Conservation (phyloP, 2,888 invertebrate species). For the Yponomeuta sedellus region DNA sequence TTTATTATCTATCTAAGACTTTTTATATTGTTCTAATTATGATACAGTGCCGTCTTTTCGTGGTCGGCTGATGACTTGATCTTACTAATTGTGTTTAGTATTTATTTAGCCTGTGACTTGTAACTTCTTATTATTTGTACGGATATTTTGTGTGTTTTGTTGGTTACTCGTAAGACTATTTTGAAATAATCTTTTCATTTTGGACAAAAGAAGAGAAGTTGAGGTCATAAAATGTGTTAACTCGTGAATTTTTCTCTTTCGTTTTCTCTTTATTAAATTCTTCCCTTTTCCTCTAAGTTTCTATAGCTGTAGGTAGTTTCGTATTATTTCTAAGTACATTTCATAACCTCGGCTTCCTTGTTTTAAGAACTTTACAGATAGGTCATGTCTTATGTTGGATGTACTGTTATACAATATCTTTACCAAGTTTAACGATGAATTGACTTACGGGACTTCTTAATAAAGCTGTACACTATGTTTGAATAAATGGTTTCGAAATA, state of each 20-base stretch:
- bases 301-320: not conserved
- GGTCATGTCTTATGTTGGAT: slow-evolving; percentile 24
- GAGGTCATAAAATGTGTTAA: slow-evolving; percentile 66
- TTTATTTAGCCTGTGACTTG: not conserved
- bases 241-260: slow-evolving; percentile 21
- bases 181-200: slow-evolving; percentile 41
- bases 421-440: slow-evolving; percentile 9
- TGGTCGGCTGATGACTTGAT: not conserved
- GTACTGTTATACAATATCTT: slow-evolving; percentile 6
- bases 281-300: slow-evolving; percentile 19
- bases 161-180: slow-evolving; percentile 28
- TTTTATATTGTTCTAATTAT: not conserved
- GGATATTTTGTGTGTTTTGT: slow-evolving; percentile 15
- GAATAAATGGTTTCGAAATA: not conserved
- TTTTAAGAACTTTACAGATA: slow-evolving; percentile 42
- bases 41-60: not conserved
- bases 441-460: slow-evolving; percentile 3
- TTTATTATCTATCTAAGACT: not conserved
- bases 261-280: slow-evolving; percentile 19
- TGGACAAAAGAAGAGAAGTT: slow-evolving; percentile 54
- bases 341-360: slow-evolving; percentile 65
- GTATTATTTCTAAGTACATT: slow-evolving; percentile 35
- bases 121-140: slow-evolving; percentile 3
- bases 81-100: not conserved
- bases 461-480: slow-evolving; percentile 1